Percentiles rank a stretch among this genome's conserved stretches.
phyloP scores from a whole-genome alignment of 1,140 invertebrate species.

The Hylaeus volcanicus region DNA sequence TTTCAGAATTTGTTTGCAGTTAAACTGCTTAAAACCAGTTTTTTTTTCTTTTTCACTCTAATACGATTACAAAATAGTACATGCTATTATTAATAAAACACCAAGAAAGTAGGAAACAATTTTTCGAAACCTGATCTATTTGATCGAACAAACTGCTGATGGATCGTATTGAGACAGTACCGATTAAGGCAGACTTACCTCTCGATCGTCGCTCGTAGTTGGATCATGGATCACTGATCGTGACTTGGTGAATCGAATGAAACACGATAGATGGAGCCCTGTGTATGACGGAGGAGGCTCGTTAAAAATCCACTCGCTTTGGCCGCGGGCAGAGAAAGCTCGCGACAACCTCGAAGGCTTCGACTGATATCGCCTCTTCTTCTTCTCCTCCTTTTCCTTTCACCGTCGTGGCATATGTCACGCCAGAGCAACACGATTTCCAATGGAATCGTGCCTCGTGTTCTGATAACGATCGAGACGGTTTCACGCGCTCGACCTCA shows the following conservation, averaged over 20 bases:
- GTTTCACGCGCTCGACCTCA: conserved; percentile 18
- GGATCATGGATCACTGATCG: conserved; percentile 23
- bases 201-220: conserved; percentile 13
- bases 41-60: no score
- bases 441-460: conserved; percentile 15
- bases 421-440: conserved; percentile 59
- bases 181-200: background rate
- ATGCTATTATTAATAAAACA: no score
- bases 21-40: no score
- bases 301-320: conserved; percentile 27
- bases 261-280: conserved; percentile 59
- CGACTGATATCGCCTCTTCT: conserved; percentile 59
- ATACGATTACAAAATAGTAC: no score
- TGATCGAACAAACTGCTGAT: no score
- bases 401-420: conserved; percentile 64
- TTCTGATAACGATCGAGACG: conserved; percentile 35
- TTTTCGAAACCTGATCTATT: no score
- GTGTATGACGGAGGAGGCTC: conserved; percentile 16
- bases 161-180: background rate
- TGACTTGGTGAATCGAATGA: background rate
- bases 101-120: no score
- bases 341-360: conserved; percentile 48
- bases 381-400: conserved; percentile 64
- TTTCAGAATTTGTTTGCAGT: no score
- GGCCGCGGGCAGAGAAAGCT: conserved; percentile 73